phyloP scores from a whole-genome alignment of 2,797 vertebrate genomes.

The Hybognathus amarus region DNA sequence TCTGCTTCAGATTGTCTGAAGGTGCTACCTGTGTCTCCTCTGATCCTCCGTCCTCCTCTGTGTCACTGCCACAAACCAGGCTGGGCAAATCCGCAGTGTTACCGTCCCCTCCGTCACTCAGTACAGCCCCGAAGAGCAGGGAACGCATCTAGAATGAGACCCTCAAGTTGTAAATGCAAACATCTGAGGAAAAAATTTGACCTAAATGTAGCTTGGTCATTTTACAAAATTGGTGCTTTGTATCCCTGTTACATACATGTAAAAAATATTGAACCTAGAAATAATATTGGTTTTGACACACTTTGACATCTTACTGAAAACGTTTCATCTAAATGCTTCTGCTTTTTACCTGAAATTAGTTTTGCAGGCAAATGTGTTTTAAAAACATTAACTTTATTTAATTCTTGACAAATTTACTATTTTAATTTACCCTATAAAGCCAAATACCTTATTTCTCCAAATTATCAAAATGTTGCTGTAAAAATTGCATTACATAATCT shows the following conservation, averaged over 20 bases:
- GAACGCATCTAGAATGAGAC: slow-evolving; percentile 78
- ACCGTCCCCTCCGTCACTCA: slow-evolving; percentile 60
- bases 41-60: slow-evolving; percentile 72
- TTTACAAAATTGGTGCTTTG: neutral
- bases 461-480: neutral
- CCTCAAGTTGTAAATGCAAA: neutral
- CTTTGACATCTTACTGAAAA: neutral
- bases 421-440: neutral
- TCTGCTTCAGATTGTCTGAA: neutral
- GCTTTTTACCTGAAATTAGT: neutral
- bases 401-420: neutral
- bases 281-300: neutral
- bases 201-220: neutral
- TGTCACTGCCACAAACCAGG: slow-evolving; percentile 82
- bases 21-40: slow-evolving; percentile 31
- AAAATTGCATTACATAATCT: neutral
- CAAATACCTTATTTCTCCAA: neutral
- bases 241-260: neutral
- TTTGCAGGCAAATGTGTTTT: neutral
- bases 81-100: slow-evolving; percentile 58
- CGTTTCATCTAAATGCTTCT: neutral
- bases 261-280: neutral
- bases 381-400: neutral
- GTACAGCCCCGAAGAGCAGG: slow-evolving; percentile 87
- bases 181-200: neutral